A percentile compares a stretch with the other conserved stretches of the same genome.
phyloP scores from a whole-genome alignment of 2,113 vertebrate species.

The Dendropsophus ebraccatus region DNA sequence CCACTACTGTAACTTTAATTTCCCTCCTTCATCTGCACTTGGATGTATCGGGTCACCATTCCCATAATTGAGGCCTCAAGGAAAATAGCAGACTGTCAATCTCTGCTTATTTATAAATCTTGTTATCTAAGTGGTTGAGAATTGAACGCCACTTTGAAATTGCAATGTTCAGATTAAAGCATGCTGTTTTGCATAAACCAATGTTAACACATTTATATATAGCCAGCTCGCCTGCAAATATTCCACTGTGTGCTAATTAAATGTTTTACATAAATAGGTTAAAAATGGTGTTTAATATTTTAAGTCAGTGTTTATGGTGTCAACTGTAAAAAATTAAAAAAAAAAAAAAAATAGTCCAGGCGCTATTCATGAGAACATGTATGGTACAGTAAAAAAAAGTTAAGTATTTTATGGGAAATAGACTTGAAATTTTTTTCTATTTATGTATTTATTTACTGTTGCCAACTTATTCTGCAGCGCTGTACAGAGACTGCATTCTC shows the following conservation, averaged over 20 bases:
- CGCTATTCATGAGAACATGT: neutral
- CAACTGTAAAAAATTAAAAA: neutral
- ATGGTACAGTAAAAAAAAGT: neutral
- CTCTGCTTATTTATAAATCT: conserved; percentile 53
- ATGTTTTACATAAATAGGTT: neutral
- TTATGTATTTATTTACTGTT: no score
- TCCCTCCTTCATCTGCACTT: conserved; percentile 44
- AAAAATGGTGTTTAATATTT: neutral
- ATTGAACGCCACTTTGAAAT: conserved; percentile 42
- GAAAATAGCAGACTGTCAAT: conserved; percentile 52
- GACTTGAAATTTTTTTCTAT: no score
- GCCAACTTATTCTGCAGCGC: no score
- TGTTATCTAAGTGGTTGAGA: conserved; percentile 41
- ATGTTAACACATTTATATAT: conserved; percentile 39
- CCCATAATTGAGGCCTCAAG: conserved; percentile 46
- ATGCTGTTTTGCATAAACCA: conserved; percentile 42
- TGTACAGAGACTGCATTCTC: no score
- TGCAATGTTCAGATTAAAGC: conserved; percentile 35
- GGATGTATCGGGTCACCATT: conserved; percentile 50
- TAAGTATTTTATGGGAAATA: no score
- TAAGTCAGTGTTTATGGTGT: neutral
- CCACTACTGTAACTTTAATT: conserved; percentile 28
- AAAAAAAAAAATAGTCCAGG: no score
- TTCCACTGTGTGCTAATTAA: conserved; percentile 15
- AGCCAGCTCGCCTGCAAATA: neutral